Conservation (phyloP, 1,140 invertebrate species). For the Bathynomus jamesi region DNA sequence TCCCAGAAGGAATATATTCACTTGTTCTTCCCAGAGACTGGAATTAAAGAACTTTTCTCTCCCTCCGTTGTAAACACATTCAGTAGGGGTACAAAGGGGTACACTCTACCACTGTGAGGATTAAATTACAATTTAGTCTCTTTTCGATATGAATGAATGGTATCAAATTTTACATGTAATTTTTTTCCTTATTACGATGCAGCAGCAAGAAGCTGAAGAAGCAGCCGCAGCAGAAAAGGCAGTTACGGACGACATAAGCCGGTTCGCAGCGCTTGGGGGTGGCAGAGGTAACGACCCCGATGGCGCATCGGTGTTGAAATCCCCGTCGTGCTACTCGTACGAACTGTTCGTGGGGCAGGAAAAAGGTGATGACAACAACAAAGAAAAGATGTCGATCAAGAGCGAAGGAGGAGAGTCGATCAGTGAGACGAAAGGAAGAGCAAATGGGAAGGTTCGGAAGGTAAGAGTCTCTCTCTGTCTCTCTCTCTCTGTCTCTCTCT, state of each 20-base stretch:
- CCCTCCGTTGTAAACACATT: no score
- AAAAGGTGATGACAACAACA: constrained; percentile 73
- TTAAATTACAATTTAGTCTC: no score
- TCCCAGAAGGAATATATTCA: no score
- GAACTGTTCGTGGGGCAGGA: constrained; percentile 80
- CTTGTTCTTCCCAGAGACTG: no score
- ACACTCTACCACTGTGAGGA: no score
- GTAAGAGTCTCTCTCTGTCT: constrained; percentile 51
- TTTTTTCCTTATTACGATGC: no score
- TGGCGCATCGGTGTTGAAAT: constrained; percentile 55
- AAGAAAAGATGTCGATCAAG: constrained; percentile 81
- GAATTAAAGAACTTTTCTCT: no score
- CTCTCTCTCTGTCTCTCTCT: no score
- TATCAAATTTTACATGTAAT: no score
- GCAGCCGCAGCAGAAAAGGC: constrained; percentile 40
- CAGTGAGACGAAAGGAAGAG: constrained; percentile 64
- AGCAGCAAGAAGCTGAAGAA: constrained; percentile 42
- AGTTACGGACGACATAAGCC: constrained; percentile 7
- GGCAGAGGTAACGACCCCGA: constrained; percentile 8
- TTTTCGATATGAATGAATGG: no score
- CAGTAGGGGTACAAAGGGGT: no score
- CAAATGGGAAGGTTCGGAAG: constrained; percentile 59
- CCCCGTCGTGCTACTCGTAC: constrained; percentile 80
- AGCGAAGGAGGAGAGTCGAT: constrained; percentile 76
- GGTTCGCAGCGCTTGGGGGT: not conserved